Conservation (phyloP, 2,888 invertebrate species). For the Brachypterus glaber region DNA sequence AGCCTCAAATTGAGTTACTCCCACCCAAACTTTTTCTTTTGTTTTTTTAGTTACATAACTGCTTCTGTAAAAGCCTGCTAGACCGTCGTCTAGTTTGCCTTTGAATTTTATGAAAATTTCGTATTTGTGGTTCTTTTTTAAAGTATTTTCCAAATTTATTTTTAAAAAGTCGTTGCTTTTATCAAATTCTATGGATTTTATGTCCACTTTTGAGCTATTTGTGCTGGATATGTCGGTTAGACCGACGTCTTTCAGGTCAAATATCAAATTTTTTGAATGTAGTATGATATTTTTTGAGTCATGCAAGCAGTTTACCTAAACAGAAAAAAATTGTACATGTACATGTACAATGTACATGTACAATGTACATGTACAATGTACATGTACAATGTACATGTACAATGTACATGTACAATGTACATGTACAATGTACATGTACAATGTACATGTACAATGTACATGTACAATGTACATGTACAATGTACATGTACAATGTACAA, state of each 20-base stretch:
- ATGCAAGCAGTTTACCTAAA: slow-evolving; percentile 21
- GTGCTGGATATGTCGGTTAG: slow-evolving; percentile 21
- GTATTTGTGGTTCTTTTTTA: slow-evolving; percentile 54
- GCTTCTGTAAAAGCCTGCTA: slow-evolving; percentile 76
- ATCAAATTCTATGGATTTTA: slow-evolving; percentile 42
- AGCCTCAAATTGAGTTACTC: slow-evolving; percentile 73
- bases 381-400: too few species aligned
- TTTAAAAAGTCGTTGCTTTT: slow-evolving; percentile 48
- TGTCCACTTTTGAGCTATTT: slow-evolving; percentile 43
- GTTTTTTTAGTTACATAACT: slow-evolving; percentile 58
- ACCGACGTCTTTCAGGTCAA: slow-evolving; percentile 40
- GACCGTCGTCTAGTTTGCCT: slow-evolving; percentile 63
- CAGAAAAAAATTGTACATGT: too few species aligned
- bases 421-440: too few species aligned
- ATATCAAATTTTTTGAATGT: slow-evolving; percentile 61
- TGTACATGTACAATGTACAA: too few species aligned
- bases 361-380: too few species aligned
- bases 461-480: too few species aligned
- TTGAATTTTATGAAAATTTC: slow-evolving; percentile 58
- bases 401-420: too few species aligned
- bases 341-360: too few species aligned
- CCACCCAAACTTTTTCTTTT: slow-evolving; percentile 49
- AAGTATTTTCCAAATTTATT: slow-evolving; percentile 48
- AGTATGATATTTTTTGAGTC: slow-evolving; percentile 53
- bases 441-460: too few species aligned